Base-by-base conservation (phyloP, 2,113 vertebrate genomes). In the Mola mola region DNA sequence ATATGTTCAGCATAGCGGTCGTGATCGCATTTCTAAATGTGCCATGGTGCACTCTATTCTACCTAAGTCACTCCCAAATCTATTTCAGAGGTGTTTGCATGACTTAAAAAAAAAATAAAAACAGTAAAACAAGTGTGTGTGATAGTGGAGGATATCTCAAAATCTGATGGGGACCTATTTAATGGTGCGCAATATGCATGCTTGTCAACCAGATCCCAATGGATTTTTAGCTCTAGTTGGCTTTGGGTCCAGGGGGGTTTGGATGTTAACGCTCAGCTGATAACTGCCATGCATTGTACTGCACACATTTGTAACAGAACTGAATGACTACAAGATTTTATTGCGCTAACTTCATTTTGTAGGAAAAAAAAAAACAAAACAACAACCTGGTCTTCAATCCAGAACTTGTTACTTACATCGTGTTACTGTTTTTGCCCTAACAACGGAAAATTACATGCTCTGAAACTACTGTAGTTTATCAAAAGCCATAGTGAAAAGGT, bases 231-330 rank as follows among this genome's bases (percentile, higher is more conserved):
- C 91, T 94, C 89, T 90, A 86, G 93, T 95, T 93, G 91, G 94
- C 93, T 94, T 94, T 86, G 92, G 85, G 91, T 93, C 92, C 88
- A 85, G 87, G 37, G 90, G 85, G 81, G 90, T 92, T 87, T 91
- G 89, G 90, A 93, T 92, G 91, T 93, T 92, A 92, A 88, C 92
- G 95, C 95, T 98, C 95, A 98, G 96, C 96, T 96, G 92, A 97
- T 94, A 94, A 96, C 95, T 97, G 96, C 96, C 96, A 95, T 95
- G 96, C 95, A 95, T 94, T 94, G 92, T 93, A 94, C 92, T 94
- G 93, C 93, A 93, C 92, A 93, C 88, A 91, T 93, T 92, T 92
- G 84, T 93, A 91, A 92, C 81, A 84, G 81, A 92, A 90, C 89
- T 88, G 90, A 93, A 93, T 87, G 90, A 93, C 92, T 91, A 91